Evolutionary conservation across 2,113 vertebrate species (phyloP), one percentile per base, ranked within the genome.

Genomic region (Caretta caretta): DNA sequence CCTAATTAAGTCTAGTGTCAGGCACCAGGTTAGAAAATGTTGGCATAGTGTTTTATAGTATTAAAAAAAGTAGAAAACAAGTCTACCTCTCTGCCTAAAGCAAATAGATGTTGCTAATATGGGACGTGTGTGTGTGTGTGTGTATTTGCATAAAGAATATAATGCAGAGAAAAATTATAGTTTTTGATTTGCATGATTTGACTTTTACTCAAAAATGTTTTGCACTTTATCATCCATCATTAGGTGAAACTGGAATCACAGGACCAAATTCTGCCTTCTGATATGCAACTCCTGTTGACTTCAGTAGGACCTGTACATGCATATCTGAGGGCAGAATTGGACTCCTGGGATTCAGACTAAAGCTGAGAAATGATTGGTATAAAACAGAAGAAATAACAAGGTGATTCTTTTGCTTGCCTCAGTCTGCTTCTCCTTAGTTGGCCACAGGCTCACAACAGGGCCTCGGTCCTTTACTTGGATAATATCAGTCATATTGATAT

Each of bases 391-490:
- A 46, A 69, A 35, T 42, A 57, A 76, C 65, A n/a, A 50, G 80
- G 16, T 50, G 22, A 46, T 50, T 22, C 8, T 22, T 29, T 69
- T 27, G 35, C 98, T 98, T 95, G 99, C 99, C 98, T 99, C 95
- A 0, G 97, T 56, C 5, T 98, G 97, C 85, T 98, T 99, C 59
- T 96, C 98, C 5, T 98, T 89, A 80, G 94, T 86, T 38, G 99
- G 99, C 99, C 99, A 99, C 57, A 99, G 97, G 97, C 98, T 99
- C 92, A 99, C 99, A 8, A 99, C 98, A 1, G 99, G 98, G 38
- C 99, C 99, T 86, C 98, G 98, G 97, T 99, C 99, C 98, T 99
- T 99, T 96, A 99, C 98, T 97, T 99, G 99, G 93, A 98, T 94
- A 50, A 99, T 98, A 69, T 99, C 98, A 0, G 90, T 97, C 98